Percentiles rank a stretch among this genome's conserved stretches.
Evolutionary conservation across 2,888 invertebrate species (phyloP).

Genomic region (Dione juno): DNA sequence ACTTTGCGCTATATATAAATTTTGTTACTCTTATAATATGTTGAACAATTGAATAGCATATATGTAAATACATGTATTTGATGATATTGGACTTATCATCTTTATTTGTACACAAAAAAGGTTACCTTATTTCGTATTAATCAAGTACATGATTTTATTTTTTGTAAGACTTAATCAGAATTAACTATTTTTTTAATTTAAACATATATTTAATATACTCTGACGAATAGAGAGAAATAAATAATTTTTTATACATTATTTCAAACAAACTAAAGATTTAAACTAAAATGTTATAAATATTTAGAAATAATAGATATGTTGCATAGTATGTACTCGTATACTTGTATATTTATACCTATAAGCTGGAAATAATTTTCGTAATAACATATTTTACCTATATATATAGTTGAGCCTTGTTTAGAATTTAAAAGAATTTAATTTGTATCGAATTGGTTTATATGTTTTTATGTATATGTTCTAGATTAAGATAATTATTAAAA

Average conservation of each 20-base stretch:
- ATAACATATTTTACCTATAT: slow-evolving; percentile 59
- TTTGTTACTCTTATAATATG: slow-evolving; percentile 26
- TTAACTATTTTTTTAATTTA: background rate
- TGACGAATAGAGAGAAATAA: background rate
- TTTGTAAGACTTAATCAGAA: background rate
- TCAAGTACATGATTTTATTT: background rate
- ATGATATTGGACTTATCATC: background rate
- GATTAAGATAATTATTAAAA: too few relatives aligned
- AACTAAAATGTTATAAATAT: background rate
- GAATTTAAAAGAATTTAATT: too few relatives aligned
- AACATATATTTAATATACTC: too few relatives aligned
- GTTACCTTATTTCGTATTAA: background rate
- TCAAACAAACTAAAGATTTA: background rate
- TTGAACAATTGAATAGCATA: background rate
- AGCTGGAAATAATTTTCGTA: slow-evolving; percentile 62
- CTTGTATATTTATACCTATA: too few relatives aligned
- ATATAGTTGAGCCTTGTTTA: slow-evolving; percentile 50
- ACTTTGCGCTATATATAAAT: slow-evolving; percentile 50
- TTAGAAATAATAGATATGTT: slow-evolving; percentile 41
- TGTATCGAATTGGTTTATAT: too few relatives aligned
- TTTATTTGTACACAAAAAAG: background rate
- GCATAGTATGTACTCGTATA: slow-evolving; percentile 53
- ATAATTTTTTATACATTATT: background rate
- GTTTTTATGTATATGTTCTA: too few relatives aligned
- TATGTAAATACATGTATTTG: background rate